Conservation (phyloP, 1,140 invertebrate genomes). For the Drosophila obscura region DNA sequence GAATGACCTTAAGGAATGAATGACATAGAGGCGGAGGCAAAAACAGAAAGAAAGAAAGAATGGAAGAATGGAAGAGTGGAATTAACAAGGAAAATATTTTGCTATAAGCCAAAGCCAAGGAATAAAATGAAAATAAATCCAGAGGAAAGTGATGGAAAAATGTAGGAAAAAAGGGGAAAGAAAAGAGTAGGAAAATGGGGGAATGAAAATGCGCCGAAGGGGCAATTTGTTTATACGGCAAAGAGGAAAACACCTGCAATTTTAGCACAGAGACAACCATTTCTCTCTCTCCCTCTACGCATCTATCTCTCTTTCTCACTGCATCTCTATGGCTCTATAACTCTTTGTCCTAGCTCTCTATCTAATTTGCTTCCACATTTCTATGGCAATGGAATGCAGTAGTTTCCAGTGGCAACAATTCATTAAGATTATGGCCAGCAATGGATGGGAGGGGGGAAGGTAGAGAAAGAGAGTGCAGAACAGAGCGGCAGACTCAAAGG, state of each 20-base stretch:
- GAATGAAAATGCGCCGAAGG: slow-evolving; percentile 9
- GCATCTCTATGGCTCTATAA: background rate
- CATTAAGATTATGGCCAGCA: slow-evolving; percentile 19
- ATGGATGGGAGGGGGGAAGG: slow-evolving; percentile 8
- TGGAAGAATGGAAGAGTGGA: slow-evolving; percentile 19
- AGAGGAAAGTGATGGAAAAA: slow-evolving; percentile 4
- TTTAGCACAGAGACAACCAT: slow-evolving; percentile 35
- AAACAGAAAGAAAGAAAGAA: background rate
- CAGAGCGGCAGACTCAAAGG: slow-evolving; percentile 11
- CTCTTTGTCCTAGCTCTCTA: slow-evolving; percentile 1
- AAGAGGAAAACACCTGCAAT: slow-evolving; percentile 64
- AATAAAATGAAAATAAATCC: slow-evolving; percentile 4
- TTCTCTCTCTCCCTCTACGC: background rate
- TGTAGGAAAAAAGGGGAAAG: slow-evolving; percentile 20
- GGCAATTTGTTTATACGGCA: slow-evolving; percentile 51
- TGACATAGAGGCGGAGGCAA: background rate
- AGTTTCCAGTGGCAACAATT: slow-evolving; percentile 36
- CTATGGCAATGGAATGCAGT: slow-evolving; percentile 29
- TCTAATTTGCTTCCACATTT: slow-evolving; percentile 16
- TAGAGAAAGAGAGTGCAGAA: background rate
- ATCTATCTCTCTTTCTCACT: background rate
- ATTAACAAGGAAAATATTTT: slow-evolving; percentile 73
- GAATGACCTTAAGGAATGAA: slow-evolving; percentile 54
- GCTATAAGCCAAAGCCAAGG: slow-evolving; percentile 53
- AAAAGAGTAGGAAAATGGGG: slow-evolving; percentile 45